Base-by-base conservation (phyloP, 2,888 invertebrate species). In the Euzophera pinguis region DNA sequence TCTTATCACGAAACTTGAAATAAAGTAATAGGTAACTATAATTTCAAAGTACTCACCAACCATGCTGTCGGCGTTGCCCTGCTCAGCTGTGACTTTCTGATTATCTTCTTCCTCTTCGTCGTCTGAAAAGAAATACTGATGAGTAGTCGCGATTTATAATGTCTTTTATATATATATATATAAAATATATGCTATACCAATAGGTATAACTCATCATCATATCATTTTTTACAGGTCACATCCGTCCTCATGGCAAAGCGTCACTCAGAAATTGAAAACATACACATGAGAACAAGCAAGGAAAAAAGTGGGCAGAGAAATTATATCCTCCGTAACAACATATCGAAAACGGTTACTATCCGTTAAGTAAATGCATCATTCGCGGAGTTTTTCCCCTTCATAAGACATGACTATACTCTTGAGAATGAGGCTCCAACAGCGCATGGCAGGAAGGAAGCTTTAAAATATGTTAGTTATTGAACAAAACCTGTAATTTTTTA, bases 281-380 rank as follows among this genome's bases (percentile, higher is more conserved):
- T n/a, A n/a, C n/a, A n/a, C n/a, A n/a, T n/a, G n/a, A n/a, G n/a
- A n/a, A n/a, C n/a, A n/a, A n/a, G n/a, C n/a, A n/a, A n/a, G n/a
- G n/a, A n/a, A n/a, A n/a, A 22, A 73, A 73, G 27, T 29, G 12
- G 12, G n/a, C n/a, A 35, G 1, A 35, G n/a, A n/a, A n/a, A n/a
- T n/a, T n/a, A n/a, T n/a, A n/a, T n/a, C n/a, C n/a, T n/a, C n/a
- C n/a, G n/a, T n/a, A n/a, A n/a, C n/a, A n/a, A n/a, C n/a, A n/a
- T n/a, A n/a, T n/a, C n/a, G n/a, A n/a, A n/a, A n/a, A n/a, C n/a
- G n/a, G n/a, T n/a, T n/a, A n/a, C n/a, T n/a, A n/a, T n/a, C n/a
- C n/a, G 69, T 65, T 78, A 80, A 78, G 73, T 73, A 71, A 72
- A 75, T 74, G 73, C 73, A 73, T 73, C 65, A 64, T 73, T 70